Evolutionary conservation across 1,140 invertebrate species (phyloP), one percentile per base, ranked within the genome.

Genomic region (Drosophila busckii): DNA sequence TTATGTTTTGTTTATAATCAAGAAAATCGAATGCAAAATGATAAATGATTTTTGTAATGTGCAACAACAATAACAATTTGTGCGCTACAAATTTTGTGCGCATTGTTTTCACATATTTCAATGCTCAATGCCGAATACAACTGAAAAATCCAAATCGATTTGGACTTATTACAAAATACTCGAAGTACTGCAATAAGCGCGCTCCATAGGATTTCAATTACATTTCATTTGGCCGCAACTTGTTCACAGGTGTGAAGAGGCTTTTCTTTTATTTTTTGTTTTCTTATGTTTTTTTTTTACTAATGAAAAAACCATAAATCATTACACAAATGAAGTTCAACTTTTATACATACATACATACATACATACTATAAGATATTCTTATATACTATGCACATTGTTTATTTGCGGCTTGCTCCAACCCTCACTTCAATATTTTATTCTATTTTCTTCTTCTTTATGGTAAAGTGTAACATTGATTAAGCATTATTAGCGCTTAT

Each of bases 401-500:
- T 19, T 16, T 34, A 35, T 6, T 25, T 22, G 25, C 42, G 16
- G 34, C 45, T 41, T 54, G 35, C 23, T 19, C 34, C 35, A 56
- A 54, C 52, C 46, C 42, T 70, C 19, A 8, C n/a, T 52, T 54
- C 53, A 31, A 55, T 65, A 41, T 37, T 45, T 52, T 53, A 49
- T 64, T 35, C 31, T 26, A 40, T 37, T 32, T 31, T 35, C 26
- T 48, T 38, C 8, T 38, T 38, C 15, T 38, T 76, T 76, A 82
- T 76, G 78, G 75, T 70, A 82, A 82, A 78, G 76, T 82, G 76
- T 82, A 82, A 82, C 75, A 82, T 80, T 80, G 73, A 80, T 80
- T 80, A 80, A 80, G 73, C 73, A 80, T 80, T 80, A 80, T 80
- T 80, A 80, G 75, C 64, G 75, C 69, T 80, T 73, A 64, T 80